These are phyloP conservation scores for Frankliniella fusca DNA, from an alignment of 2,888 invertebrate species.

Conservation along the genomic window DNA sequence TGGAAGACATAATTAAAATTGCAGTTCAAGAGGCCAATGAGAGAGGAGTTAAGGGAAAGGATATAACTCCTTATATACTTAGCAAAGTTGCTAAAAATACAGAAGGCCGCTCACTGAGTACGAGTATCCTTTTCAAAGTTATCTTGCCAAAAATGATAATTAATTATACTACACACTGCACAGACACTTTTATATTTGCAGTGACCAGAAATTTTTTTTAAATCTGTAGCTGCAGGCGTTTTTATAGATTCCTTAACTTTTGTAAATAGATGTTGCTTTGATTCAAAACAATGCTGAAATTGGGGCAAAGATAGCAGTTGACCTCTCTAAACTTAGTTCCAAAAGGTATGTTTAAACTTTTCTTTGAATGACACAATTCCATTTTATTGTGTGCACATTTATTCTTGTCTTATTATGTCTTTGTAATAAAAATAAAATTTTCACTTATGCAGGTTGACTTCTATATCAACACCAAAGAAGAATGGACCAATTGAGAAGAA, in stretches of 20 bases:
- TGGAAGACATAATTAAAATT: slow-evolving; percentile 65
- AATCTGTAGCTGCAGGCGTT: slow-evolving; percentile 40
- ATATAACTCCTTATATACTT: slow-evolving; percentile 89
- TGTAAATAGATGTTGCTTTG: slow-evolving; percentile 71
- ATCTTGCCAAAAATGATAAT: not conserved
- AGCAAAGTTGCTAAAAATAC: slow-evolving; percentile 74
- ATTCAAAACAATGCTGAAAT: slow-evolving; percentile 88
- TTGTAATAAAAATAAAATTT: not conserved
- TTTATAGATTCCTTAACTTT: slow-evolving; percentile 41
- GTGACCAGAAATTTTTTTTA: not conserved
- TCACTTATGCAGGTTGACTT: not conserved
- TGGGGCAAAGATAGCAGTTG: slow-evolving; percentile 73
- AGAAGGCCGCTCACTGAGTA: slow-evolving; percentile 70
- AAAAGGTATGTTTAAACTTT: slow-evolving; percentile 7
- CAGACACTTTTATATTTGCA: not conserved
- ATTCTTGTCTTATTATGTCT: not conserved
- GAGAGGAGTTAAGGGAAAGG: slow-evolving; percentile 69
- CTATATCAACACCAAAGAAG: too few relatives aligned
- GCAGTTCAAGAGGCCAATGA: slow-evolving; percentile 61
- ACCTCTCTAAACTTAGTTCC: slow-evolving; percentile 46
- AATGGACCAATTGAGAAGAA: not conserved
- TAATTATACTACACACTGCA: slow-evolving; percentile 47
- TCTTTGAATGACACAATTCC: not conserved
- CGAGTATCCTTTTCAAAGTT: slow-evolving; percentile 68
- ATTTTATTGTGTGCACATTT: not conserved